phyloP scores from a whole-genome alignment of 2,113 vertebrate genomes.

The Gallinago media region DNA sequence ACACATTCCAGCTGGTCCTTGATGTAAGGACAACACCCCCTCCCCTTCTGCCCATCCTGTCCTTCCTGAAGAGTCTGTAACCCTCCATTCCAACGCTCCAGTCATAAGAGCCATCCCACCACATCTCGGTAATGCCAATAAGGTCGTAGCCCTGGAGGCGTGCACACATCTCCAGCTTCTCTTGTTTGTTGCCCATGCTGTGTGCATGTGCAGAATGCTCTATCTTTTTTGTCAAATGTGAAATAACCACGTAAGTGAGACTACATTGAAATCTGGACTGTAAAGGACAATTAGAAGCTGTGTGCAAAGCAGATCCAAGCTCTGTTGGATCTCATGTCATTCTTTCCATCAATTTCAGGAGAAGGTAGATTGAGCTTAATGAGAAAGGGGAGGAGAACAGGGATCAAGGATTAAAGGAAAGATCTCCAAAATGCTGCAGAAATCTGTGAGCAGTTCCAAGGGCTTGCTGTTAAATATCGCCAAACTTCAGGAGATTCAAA shows the following conservation, averaged over 20 bases:
- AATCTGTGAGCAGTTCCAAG: neutral
- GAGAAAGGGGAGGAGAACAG: neutral
- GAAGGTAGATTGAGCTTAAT: neutral
- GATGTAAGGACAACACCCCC: no score
- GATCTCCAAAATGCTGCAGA: neutral
- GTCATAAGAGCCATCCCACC: no score
- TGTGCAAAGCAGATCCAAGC: neutral
- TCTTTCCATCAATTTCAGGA: neutral
- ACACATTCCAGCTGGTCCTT: no score
- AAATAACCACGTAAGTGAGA: neutral
- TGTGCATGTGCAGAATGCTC: neutral
- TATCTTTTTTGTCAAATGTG: neutral
- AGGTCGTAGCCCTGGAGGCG: no score
- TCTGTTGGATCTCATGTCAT: neutral
- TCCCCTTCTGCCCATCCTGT: no score
- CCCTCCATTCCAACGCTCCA: no score
- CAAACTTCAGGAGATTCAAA: neutral
- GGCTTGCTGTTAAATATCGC: neutral
- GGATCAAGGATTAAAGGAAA: neutral
- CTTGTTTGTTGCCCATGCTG: no score
- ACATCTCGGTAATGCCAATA: no score
- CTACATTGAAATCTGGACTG: neutral
- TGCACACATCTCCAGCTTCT: no score
- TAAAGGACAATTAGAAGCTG: neutral
- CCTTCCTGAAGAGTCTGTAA: no score